These are phyloP conservation scores for Drosophila austrosaltans DNA, from an alignment of 2,888 invertebrate genomes.

Conservation along the genomic window DNA sequence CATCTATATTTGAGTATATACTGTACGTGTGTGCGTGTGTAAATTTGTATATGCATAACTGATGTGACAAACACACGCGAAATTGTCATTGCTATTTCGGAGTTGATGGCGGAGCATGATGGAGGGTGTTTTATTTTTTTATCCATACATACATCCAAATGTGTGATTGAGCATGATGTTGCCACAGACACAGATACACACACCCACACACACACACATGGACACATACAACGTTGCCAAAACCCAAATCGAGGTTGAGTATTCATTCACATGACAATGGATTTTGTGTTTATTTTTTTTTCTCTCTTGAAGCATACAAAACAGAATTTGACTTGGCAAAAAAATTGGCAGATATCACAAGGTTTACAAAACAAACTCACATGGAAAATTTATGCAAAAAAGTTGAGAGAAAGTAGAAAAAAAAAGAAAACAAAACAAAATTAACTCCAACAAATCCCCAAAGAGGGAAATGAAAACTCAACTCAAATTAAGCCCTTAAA, in stretches of 20 bases:
- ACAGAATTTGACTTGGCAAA: conserved; percentile 52
- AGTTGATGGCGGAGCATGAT: not conserved
- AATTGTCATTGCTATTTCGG: conserved; percentile 69
- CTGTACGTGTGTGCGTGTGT: not conserved
- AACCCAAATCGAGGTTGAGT: conserved; percentile 70
- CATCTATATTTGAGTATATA: conserved; percentile 13
- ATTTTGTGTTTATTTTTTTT: too few relatives aligned
- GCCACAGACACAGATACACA: conserved; percentile 29
- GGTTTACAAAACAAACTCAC: conserved; percentile 39
- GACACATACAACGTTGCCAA: conserved; percentile 49
- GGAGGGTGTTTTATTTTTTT: conserved; percentile 10
- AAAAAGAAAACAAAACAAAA: too few relatives aligned
- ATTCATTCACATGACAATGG: conserved; percentile 77
- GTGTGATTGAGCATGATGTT: conserved; percentile 73
- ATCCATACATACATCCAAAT: not conserved
- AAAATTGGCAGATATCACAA: conserved; percentile 51
- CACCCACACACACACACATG: not conserved
- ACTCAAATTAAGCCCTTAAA: conserved; percentile 34
- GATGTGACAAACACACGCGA: conserved; percentile 79
- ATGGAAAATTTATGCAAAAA: conserved; percentile 68
- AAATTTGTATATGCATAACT: conserved; percentile 63
- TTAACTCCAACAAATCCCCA: conserved; percentile 27
- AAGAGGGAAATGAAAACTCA: conserved; percentile 18
- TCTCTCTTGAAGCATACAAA: conserved; percentile 11
- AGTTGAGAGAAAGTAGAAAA: conserved; percentile 20